phyloP scores from a whole-genome alignment of 2,797 vertebrate species.

The Allenopithecus nigroviridis region DNA sequence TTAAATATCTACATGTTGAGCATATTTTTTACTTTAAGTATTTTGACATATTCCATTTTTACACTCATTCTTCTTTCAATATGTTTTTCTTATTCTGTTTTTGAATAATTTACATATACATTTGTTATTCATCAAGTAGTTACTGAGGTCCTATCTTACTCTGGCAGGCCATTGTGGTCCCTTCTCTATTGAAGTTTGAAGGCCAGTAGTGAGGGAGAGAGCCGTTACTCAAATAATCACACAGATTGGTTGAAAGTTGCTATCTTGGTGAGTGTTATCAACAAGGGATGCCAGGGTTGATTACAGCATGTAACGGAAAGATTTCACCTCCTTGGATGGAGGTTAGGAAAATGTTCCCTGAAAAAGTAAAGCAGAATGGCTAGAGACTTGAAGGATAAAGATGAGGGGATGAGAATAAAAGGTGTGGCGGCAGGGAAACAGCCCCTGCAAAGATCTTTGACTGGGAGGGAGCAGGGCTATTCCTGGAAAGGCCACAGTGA shows the following conservation, averaged over 20 bases:
- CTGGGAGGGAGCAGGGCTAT: not conserved
- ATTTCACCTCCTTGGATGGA: not conserved
- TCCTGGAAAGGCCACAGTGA: not conserved
- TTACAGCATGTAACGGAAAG: no score
- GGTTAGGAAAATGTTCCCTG: not conserved
- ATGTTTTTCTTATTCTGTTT: not conserved
- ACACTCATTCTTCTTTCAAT: not conserved
- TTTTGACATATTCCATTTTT: not conserved
- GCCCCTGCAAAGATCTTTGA: not conserved
- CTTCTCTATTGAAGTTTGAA: not conserved
- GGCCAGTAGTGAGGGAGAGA: not conserved
- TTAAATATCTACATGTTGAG: conserved; percentile 14
- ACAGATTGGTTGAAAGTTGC: not conserved
- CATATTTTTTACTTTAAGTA: not conserved
- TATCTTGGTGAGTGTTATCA: not conserved
- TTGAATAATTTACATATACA: not conserved
- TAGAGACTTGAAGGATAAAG: not conserved
- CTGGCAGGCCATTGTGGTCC: not conserved
- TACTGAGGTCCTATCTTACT: not conserved
- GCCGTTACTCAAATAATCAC: not conserved
- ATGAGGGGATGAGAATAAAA: no score
- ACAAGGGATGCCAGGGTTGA: not conserved
- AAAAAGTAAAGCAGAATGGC: not conserved
- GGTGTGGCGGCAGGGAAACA: rapidly evolving
- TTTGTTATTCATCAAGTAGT: not conserved